phyloP scores from a whole-genome alignment of 2,797 vertebrate genomes.

The Siniperca undulata region DNA sequence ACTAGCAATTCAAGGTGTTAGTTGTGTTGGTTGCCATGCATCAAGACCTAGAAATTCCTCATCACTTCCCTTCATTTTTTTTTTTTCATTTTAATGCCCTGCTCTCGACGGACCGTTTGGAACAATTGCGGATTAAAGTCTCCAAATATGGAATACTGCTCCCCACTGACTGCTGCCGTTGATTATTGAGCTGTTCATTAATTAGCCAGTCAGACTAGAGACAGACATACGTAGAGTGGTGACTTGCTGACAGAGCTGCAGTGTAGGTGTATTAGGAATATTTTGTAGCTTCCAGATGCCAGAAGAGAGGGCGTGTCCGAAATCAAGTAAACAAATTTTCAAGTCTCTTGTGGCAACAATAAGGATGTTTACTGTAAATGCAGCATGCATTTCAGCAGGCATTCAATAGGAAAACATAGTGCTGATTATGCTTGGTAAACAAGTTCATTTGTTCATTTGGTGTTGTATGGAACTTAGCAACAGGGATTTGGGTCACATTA shows the following conservation, averaged over 20 bases:
- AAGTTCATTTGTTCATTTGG: constrained; percentile 8
- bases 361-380: constrained; percentile 28
- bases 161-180: constrained; percentile 40
- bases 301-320: not conserved
- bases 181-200: constrained; percentile 60
- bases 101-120: not conserved
- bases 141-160: constrained; percentile 23
- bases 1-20: not conserved
- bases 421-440: constrained; percentile 16
- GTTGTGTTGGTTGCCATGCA: not conserved
- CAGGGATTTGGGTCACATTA: not conserved
- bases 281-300: constrained; percentile 15
- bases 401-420: not conserved
- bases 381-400: not conserved
- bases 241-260: constrained; percentile 17
- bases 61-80: not conserved
- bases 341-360: constrained; percentile 4
- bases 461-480: constrained; percentile 11
- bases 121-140: constrained; percentile 33
- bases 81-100: constrained; percentile 5
- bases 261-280: constrained; percentile 22
- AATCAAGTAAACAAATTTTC: constrained; percentile 39
- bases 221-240: not conserved
- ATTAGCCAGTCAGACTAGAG: constrained; percentile 42
- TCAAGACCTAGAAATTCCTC: not conserved